phyloP scores from a whole-genome alignment of 1,140 invertebrate genomes.

The Zophobas atratus region DNA sequence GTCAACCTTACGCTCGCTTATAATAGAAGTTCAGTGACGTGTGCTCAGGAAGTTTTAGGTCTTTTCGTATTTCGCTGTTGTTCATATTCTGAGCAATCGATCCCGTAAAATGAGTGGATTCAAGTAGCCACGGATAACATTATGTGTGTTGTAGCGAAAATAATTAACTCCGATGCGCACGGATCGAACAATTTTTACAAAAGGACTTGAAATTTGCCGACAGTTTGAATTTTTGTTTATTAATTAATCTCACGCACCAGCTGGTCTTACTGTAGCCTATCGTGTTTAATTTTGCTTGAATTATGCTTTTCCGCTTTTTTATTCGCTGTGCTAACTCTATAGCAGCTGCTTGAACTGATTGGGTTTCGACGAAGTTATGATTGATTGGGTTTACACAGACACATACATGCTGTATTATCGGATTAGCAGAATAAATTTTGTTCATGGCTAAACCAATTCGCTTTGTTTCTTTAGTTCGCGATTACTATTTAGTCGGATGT shows the following conservation, averaged over 20 bases:
- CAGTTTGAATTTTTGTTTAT: slow-evolving; percentile 22
- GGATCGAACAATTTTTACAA: slow-evolving; percentile 16
- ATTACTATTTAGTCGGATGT: too few species aligned
- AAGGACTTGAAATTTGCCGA: not conserved
- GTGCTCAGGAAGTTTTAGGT: slow-evolving; percentile 28
- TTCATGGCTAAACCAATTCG: not conserved
- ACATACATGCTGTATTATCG: slow-evolving; percentile 39
- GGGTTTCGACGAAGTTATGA: slow-evolving; percentile 44
- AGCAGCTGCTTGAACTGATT: slow-evolving; percentile 33
- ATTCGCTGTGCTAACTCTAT: slow-evolving; percentile 22
- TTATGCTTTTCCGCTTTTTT: slow-evolving; percentile 31
- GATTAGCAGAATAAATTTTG: slow-evolving; percentile 32
- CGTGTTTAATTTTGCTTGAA: slow-evolving; percentile 41
- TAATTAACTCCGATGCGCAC: slow-evolving; percentile 22
- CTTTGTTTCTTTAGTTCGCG: too few species aligned
- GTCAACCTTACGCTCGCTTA: slow-evolving; percentile 13
- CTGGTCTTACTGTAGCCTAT: slow-evolving; percentile 11
- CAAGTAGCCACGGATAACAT: not conserved
- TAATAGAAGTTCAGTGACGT: slow-evolving; percentile 40
- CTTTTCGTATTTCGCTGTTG: slow-evolving; percentile 32
- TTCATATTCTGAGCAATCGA: slow-evolving; percentile 34
- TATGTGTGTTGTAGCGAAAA: slow-evolving; percentile 23
- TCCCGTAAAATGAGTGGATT: slow-evolving; percentile 31
- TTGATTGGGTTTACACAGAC: slow-evolving; percentile 46
- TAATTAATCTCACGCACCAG: slow-evolving; percentile 41